Conservation (phyloP, 2,113 vertebrate species). For the Oreochromis aureus region DNA sequence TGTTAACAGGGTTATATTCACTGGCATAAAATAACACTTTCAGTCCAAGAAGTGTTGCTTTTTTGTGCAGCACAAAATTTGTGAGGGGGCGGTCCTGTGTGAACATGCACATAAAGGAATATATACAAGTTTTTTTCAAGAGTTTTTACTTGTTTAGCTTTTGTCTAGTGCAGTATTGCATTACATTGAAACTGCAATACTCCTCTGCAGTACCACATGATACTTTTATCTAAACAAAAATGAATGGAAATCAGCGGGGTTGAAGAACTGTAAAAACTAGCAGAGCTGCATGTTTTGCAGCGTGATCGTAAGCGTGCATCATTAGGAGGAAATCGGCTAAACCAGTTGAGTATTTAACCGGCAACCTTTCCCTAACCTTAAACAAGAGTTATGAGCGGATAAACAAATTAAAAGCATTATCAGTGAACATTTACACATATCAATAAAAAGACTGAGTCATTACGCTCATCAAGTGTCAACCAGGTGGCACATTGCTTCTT, state of each 20-base stretch:
- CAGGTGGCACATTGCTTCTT: background rate
- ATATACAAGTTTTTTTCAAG: background rate
- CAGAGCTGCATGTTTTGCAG: background rate
- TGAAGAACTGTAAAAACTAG: background rate
- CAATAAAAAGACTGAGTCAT: background rate
- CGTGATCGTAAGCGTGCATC: background rate
- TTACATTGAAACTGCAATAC: background rate
- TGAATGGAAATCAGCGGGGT: background rate
- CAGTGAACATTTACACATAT: background rate
- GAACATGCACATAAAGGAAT: background rate
- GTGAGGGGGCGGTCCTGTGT: background rate
- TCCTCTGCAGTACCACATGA: background rate
- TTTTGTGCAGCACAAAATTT: background rate
- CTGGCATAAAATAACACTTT: background rate
- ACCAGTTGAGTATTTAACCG: background rate
- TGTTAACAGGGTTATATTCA: background rate
- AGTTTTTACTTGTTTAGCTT: background rate
- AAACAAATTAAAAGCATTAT: background rate
- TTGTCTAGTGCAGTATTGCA: background rate
- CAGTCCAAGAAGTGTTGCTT: constrained; percentile 2
- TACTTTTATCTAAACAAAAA: background rate
- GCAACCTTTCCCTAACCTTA: background rate
- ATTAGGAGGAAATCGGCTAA: background rate
- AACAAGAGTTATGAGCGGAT: background rate
- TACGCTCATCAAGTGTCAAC: background rate